Evolutionary conservation across 1,140 invertebrate species (phyloP).

Genomic region (Anadara kagoshimensis): DNA sequence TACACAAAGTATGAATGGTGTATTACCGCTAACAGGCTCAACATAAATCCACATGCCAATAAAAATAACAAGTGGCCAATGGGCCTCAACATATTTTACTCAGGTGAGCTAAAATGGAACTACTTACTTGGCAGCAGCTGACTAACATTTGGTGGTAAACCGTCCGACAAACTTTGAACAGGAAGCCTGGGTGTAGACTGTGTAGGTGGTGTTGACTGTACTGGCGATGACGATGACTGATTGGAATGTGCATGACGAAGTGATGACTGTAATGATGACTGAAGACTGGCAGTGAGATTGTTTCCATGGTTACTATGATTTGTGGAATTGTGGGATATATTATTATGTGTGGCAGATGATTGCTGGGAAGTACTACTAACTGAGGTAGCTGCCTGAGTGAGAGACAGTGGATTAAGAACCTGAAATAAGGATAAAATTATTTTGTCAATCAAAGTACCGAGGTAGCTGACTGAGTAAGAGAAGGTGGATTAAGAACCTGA

Average conservation of each 20-base stretch:
- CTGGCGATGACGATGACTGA: conserved; percentile 27
- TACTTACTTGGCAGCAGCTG: conserved; percentile 69
- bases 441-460: not conserved
- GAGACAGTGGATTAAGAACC: conserved; percentile 44
- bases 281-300: conserved; percentile 24
- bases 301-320: conserved; percentile 12
- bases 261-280: conserved; percentile 34
- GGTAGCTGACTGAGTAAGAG: conserved; percentile 8
- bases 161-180: conserved; percentile 51
- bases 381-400: conserved; percentile 25
- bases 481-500: conserved; percentile 34
- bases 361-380: conserved; percentile 20
- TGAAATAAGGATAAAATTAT: conserved; percentile 5
- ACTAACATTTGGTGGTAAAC: conserved; percentile 66
- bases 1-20: too few relatives aligned
- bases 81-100: too few relatives aligned
- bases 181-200: conserved; percentile 39
- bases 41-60: too few relatives aligned
- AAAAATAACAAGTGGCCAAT: too few relatives aligned
- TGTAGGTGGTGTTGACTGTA: conserved; percentile 36
- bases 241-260: conserved; percentile 20
- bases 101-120: too few relatives aligned
- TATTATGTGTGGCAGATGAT: conserved; percentile 16
- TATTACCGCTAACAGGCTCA: too few relatives aligned
- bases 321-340: conserved; percentile 24